These are phyloP conservation scores for Cirrhinus mrigala DNA, from an alignment of 2,797 vertebrate species.

Conservation along the genomic window DNA sequence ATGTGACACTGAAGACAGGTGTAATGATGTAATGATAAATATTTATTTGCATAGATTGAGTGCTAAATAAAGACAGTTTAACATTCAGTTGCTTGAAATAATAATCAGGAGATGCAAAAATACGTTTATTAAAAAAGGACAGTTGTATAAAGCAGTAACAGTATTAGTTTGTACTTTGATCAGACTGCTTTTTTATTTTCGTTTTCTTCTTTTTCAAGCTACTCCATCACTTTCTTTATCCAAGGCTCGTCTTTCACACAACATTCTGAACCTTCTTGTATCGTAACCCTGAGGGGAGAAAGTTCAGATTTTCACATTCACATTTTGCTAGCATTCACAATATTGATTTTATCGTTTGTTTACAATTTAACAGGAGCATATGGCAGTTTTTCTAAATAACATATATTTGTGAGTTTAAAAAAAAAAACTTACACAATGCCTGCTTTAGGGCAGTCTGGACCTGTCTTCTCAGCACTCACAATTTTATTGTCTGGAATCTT, in stretches of 20 bases:
- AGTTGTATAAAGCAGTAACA: too few species aligned
- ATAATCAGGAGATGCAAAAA: too few species aligned
- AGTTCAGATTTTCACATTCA: not conserved
- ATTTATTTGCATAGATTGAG: too few species aligned
- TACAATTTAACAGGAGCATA: not conserved
- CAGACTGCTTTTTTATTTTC: too few species aligned
- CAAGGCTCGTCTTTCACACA: conserved; percentile 7
- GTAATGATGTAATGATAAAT: too few species aligned
- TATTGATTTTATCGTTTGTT: not conserved
- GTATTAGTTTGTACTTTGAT: too few species aligned
- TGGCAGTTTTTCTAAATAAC: not conserved
- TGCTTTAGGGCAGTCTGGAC: fast-evolving
- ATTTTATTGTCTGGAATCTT: fast-evolving
- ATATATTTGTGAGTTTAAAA: not conserved
- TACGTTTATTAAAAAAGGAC: too few species aligned
- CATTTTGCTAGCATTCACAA: not conserved
- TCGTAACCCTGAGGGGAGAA: conserved; percentile 28
- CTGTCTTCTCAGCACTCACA: not conserved
- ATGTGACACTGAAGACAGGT: too few species aligned
- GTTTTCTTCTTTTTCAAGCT: not conserved
- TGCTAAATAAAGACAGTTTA: too few species aligned
- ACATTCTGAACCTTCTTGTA: not conserved
- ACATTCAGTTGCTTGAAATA: too few species aligned
- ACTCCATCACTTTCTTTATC: not conserved
- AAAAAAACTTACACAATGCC: conserved; percentile 40